phyloP scores from a whole-genome alignment of 2,113 vertebrate genomes.

The Mesitornis unicolor region DNA sequence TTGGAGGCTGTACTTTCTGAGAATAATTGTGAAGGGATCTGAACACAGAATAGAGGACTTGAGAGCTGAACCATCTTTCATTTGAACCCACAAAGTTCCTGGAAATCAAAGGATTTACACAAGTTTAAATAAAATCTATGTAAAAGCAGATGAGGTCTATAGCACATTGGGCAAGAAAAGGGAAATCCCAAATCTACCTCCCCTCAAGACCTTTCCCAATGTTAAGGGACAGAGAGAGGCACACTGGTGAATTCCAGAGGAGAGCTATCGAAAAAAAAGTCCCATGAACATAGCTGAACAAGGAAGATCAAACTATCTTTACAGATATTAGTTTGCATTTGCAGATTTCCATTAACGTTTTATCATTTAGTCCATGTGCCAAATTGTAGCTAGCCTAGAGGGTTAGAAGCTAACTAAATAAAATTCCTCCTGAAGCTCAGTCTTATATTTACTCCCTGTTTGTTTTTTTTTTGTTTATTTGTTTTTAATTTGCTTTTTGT shows the following conservation, averaged over 20 bases:
- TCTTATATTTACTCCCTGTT: background rate
- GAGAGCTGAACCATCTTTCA: background rate
- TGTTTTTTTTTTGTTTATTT: background rate
- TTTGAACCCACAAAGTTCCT: background rate
- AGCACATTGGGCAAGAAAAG: background rate
- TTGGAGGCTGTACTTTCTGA: background rate
- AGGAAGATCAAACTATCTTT: background rate
- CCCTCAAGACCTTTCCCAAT: rapidly evolving
- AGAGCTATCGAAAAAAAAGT: background rate
- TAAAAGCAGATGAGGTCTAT: background rate
- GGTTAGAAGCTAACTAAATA: background rate
- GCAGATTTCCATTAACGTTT: background rate
- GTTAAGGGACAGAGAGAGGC: background rate
- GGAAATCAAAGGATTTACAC: background rate
- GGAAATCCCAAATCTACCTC: background rate
- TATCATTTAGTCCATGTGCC: background rate
- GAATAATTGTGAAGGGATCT: background rate
- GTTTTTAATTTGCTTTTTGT: background rate
- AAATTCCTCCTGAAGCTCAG: background rate
- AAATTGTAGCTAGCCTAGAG: background rate
- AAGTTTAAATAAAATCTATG: background rate
- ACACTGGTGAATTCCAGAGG: background rate
- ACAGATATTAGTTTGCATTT: background rate
- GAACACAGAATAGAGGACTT: background rate
- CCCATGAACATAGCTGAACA: background rate